phyloP scores from a whole-genome alignment of 2,888 invertebrate genomes.

The Cantharis lateralis region DNA sequence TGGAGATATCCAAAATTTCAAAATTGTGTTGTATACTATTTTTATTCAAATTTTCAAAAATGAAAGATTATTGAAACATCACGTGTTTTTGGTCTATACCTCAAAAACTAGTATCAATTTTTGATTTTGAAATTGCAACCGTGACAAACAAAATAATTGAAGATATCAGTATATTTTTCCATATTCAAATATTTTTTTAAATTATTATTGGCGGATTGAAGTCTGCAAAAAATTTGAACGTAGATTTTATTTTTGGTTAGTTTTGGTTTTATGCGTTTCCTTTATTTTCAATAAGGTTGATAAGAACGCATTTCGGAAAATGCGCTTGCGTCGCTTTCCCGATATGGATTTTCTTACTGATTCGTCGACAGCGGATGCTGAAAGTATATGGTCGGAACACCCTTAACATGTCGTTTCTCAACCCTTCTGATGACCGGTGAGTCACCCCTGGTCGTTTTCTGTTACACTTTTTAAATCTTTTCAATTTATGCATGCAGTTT shows the following conservation, averaged over 20 bases:
- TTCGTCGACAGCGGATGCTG: constrained; percentile 36
- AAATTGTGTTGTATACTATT: too few relatives aligned
- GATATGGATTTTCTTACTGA: constrained; percentile 40
- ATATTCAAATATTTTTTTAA: not conserved
- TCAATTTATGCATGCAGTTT: not conserved
- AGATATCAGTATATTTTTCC: not conserved
- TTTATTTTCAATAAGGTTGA: constrained; percentile 18
- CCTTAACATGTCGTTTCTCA: constrained; percentile 33
- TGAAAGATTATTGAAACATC: too few relatives aligned
- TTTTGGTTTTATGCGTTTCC: constrained; percentile 16
- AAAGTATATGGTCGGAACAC: constrained; percentile 35
- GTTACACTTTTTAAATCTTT: constrained; percentile 1
- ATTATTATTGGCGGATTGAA: too few relatives aligned
- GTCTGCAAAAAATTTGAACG: not conserved
- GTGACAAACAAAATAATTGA: not conserved
- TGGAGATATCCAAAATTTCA: too few relatives aligned
- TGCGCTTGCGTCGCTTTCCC: constrained; percentile 34
- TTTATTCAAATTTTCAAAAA: too few relatives aligned
- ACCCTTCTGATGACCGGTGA: constrained; percentile 34
- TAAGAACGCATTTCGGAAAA: constrained; percentile 14
- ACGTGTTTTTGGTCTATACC: too few relatives aligned
- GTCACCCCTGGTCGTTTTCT: constrained; percentile 22
- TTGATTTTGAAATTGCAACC: too few relatives aligned
- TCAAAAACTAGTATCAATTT: too few relatives aligned
- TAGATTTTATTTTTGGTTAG: not conserved